These are phyloP conservation scores for Pharmacophagus antenor DNA, from an alignment of 2,888 invertebrate genomes.

Conservation along the genomic window DNA sequence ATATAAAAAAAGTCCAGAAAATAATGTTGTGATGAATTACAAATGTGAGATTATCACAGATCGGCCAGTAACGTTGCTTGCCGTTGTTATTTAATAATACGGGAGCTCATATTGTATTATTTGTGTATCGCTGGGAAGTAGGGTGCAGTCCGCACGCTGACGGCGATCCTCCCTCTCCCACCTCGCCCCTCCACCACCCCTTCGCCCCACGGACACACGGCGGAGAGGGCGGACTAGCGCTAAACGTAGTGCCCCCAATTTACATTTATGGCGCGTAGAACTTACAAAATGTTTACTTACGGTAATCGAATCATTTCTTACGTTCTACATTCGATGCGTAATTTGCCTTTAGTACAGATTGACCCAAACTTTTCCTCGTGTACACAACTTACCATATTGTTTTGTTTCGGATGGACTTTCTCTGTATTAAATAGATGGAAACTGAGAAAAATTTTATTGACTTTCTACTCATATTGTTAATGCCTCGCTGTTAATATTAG, in stretches of 20 bases:
- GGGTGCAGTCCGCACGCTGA: conserved; percentile 5
- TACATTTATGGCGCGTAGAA: conserved; percentile 14
- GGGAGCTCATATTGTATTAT: conserved; percentile 7
- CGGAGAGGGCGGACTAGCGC: neutral
- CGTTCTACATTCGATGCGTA: neutral
- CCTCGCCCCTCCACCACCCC: neutral
- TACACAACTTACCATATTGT: neutral
- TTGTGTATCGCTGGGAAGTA: conserved; percentile 10
- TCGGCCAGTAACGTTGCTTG: neutral
- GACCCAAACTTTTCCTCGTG: neutral
- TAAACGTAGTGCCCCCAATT: conserved; percentile 19
- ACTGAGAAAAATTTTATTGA: no score
- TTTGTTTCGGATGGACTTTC: neutral
- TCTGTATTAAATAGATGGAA: neutral
- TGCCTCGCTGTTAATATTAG: no score
- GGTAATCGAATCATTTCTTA: conserved; percentile 1
- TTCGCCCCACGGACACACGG: neutral
- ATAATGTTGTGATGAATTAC: neutral
- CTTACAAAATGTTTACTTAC: conserved; percentile 15
- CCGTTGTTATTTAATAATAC: conserved; percentile 1
- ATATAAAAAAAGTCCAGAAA: neutral
- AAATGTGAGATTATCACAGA: neutral
- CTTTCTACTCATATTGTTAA: no score
- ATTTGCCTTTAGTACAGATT: neutral
- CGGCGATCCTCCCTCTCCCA: neutral